phyloP scores from a whole-genome alignment of 2,797 vertebrate genomes.

The Neosilurus mollespiculum region DNA sequence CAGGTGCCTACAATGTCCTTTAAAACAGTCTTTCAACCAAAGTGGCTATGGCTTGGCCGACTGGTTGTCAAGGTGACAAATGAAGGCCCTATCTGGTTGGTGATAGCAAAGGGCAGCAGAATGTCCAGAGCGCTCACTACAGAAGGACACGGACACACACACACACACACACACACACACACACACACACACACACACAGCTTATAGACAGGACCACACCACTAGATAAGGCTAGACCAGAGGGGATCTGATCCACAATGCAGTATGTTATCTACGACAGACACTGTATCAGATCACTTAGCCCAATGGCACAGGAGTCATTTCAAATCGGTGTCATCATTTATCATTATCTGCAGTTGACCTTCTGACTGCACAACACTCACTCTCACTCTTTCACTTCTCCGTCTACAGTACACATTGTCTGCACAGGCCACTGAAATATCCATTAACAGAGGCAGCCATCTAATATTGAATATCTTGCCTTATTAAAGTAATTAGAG shows the following conservation, averaged over 20 bases:
- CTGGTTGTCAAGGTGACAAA: slow-evolving; percentile 77
- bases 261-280: slow-evolving; percentile 64
- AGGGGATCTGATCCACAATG: slow-evolving; percentile 59
- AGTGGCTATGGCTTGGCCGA: slow-evolving; percentile 65
- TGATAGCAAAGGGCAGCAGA: slow-evolving; percentile 68
- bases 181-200: slow-evolving; percentile 51
- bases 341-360: slow-evolving; percentile 71
- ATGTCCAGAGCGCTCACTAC: slow-evolving; percentile 46
- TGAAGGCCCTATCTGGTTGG: slow-evolving; percentile 66
- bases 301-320: slow-evolving; percentile 56
- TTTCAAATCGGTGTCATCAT: slow-evolving; percentile 64
- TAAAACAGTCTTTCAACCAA: slow-evolving; percentile 58
- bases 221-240: slow-evolving; percentile 53
- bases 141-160: slow-evolving; percentile 51
- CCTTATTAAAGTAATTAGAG: slow-evolving; percentile 12
- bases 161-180: slow-evolving; percentile 51
- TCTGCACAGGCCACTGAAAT: not conserved
- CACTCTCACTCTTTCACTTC: slow-evolving; percentile 51
- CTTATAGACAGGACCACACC: slow-evolving; percentile 51
- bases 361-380: slow-evolving; percentile 63
- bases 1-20: slow-evolving; percentile 71
- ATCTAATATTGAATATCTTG: not conserved
- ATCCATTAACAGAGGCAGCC: slow-evolving; percentile 15
- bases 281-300: slow-evolving; percentile 57
- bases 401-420: slow-evolving; percentile 42